These are phyloP conservation scores for Noctua comes DNA, from an alignment of 2,888 invertebrate species.

Conservation along the genomic window DNA sequence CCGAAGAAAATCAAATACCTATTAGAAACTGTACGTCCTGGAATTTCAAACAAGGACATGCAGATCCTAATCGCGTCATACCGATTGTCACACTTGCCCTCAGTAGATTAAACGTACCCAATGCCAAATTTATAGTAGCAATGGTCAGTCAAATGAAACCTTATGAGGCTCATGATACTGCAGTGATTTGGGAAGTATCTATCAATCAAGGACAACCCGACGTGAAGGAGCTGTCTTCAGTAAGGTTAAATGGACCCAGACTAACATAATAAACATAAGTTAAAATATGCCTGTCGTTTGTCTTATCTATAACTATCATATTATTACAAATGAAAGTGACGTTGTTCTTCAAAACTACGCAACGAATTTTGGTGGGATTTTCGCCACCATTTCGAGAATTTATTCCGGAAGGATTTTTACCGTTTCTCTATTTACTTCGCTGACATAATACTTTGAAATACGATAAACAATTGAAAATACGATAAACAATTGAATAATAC, in stretches of 20 bases:
- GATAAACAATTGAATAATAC: too few species aligned
- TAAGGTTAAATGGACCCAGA: conserved; percentile 20
- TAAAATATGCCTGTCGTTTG: conserved; percentile 16
- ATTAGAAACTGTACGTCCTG: conserved; percentile 53
- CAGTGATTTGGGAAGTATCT: conserved; percentile 57
- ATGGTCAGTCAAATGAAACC: conserved; percentile 37
- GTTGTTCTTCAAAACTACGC: background rate
- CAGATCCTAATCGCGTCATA: conserved; percentile 38
- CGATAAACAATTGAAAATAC: too few species aligned
- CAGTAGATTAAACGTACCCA: conserved; percentile 34
- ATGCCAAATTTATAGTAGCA: conserved; percentile 55
- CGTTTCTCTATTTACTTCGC: too few species aligned
- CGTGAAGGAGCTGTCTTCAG: conserved; percentile 44
- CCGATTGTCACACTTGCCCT: conserved; percentile 50
- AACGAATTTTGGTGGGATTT: background rate
- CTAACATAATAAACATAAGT: conserved; percentile 35
- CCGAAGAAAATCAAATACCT: conserved; percentile 44
- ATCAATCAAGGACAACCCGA: conserved; percentile 55
- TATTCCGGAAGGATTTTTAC: too few species aligned
- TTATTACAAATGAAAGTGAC: background rate
- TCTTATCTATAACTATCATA: background rate
- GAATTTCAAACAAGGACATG: conserved; percentile 21
- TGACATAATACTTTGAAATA: too few species aligned
- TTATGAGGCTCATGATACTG: conserved; percentile 2
- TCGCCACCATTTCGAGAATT: background rate